phyloP scores from a whole-genome alignment of 2,113 vertebrate species.

The Tetrax tetrax region DNA sequence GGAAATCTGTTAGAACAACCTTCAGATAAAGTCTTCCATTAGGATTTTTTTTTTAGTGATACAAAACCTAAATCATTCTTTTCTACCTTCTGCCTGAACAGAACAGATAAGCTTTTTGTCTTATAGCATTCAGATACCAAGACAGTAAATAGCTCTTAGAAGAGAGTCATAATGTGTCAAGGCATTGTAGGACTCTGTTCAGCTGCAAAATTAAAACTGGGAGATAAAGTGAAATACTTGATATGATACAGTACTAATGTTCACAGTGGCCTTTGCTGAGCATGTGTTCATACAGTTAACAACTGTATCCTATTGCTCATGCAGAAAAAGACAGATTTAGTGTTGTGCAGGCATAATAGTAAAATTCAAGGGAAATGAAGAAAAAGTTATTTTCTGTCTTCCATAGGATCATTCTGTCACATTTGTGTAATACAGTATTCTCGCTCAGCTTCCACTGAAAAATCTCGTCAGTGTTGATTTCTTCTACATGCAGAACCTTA shows the following conservation, averaged over 20 bases:
- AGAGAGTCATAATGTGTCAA: constrained; percentile 2
- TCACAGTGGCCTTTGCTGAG: neutral
- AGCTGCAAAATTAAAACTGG: constrained; percentile 26
- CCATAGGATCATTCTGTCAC: neutral
- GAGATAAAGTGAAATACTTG: constrained; percentile 2
- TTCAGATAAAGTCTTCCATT: neutral
- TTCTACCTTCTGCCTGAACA: constrained; percentile 25
- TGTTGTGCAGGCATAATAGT: neutral
- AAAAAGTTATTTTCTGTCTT: neutral
- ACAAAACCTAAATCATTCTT: neutral
- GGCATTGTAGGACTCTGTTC: constrained; percentile 5
- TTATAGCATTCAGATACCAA: neutral
- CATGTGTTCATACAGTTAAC: neutral
- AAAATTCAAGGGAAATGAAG: neutral
- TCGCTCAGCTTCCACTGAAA: neutral
- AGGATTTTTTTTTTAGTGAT: neutral
- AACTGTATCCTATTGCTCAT: neutral
- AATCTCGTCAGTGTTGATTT: neutral
- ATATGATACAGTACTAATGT: constrained; percentile 9
- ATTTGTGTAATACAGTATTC: neutral
- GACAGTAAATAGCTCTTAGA: neutral
- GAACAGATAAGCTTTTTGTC: constrained; percentile 42
- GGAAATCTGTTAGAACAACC: neutral
- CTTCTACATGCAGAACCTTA: neutral
- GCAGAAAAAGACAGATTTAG: neutral